phyloP scores from a whole-genome alignment of 2,797 vertebrate species.

The Darevskia nairensis region DNA sequence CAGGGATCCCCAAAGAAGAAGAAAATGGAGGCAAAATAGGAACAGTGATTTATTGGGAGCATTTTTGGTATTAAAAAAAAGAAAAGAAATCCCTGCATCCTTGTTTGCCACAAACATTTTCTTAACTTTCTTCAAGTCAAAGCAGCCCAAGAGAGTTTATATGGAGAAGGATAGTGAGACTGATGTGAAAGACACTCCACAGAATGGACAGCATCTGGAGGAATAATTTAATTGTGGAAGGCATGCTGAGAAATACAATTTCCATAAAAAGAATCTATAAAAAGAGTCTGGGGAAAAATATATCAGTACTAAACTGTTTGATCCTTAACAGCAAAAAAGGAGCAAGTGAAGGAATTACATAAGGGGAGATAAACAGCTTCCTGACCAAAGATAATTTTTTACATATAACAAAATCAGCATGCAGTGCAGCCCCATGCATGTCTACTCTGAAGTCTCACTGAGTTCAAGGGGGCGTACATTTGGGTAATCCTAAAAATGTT shows the following conservation, averaged over 20 bases:
- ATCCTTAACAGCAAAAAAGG: slow-evolving; percentile 46
- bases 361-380: slow-evolving; percentile 11
- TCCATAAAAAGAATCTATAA: slow-evolving; percentile 43
- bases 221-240: slow-evolving; percentile 46
- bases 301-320: slow-evolving; percentile 52
- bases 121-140: slow-evolving; percentile 20
- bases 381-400: neutral
- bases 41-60: no score
- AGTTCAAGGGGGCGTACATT: neutral
- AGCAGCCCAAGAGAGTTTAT: slow-evolving; percentile 34
- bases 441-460: neutral
- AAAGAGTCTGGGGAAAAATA: slow-evolving; percentile 22
- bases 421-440: neutral
- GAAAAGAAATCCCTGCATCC: neutral
- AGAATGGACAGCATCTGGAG: slow-evolving; percentile 24
- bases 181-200: slow-evolving; percentile 22
- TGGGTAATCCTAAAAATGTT: neutral
- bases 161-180: neutral
- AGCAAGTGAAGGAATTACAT: neutral
- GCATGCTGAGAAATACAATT: slow-evolving; percentile 58
- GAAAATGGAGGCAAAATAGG: no score
- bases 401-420: neutral
- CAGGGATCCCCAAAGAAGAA: no score
- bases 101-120: slow-evolving; percentile 41
- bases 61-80: no score